Evolutionary conservation across 2,888 invertebrate genomes (phyloP), one percentile per base, ranked within the genome.

Genomic region (Actias luna): DNA sequence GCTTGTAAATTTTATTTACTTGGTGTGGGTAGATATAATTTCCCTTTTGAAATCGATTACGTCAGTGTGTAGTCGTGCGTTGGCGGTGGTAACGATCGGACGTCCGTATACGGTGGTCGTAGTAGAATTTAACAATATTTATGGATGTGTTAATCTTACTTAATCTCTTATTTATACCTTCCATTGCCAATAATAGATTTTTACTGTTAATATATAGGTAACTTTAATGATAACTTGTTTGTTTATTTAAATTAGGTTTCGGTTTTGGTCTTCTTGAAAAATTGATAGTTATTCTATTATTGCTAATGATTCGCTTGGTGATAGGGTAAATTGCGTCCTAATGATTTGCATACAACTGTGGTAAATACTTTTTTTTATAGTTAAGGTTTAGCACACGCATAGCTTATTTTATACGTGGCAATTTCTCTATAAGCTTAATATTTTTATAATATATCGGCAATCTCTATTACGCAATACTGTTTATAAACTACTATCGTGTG

Each of bases 21-120:
- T 14, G 16, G 63, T 66, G 69, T 71, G 67, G 71, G 71, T 70
- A 72, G 70, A 66, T 63, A 39, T 58, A 58, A 62, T 65, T 67
- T 69, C 58, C 64, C 42, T 62, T 31, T 39, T 29, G 57, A 61
- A 62, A 62, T 42, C 57, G 58, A 57, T 59, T 63, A 22, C 63
- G 55, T n/a, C 59, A 59, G 69, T 63, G 69, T 63, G 29, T 67
- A 72, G 65, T 68, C 64, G 65, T 57, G 73, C 72, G 73, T 73
- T 72, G 73, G 73, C 69, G 72, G 66, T 57, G 42, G 61, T 58
- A 59, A 68, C 66, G 72, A 67, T 59, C 46, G 63, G 67, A 69
- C 69, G 70, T 64, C 66, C 50, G 31, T 61, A 61, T 57, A 61
- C 22, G 64, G 64, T 25, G 18, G n/a, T 31, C 27, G 22, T 16